Evolutionary conservation across 2,113 vertebrate species (phyloP), one percentile per base, ranked within the genome.

Genomic region (Henicopernis longicauda): DNA sequence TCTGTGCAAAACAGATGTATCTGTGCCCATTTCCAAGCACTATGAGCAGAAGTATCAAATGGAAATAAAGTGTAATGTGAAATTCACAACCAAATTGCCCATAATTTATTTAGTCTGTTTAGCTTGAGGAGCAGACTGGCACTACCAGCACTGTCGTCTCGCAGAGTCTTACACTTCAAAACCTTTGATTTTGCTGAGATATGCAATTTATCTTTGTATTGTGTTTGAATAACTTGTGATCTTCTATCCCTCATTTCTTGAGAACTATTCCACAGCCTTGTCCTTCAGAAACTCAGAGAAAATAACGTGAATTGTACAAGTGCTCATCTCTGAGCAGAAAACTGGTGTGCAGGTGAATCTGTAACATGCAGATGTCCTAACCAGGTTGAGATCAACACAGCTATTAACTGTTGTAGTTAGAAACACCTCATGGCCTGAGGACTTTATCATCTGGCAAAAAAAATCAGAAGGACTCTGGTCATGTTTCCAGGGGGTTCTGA

Each of bases 21-120:
- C 82, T 91, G 70, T 94, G 81, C 52, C 72, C 62, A 62, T 78
- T 96, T 97, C 80, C 84, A 81, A 54, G 73, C 40, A 78, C 90
- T 86, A 34, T 25, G 45, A 65, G 40, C 16, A 73, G 42, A 79
- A 65, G 29, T 42, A 78, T 8, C 29, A 58, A 91, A 77, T 22
- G 89, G 94, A 96, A 94, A 94, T 47, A 73, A 86, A 88, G 49
- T 14, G 65, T 67, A 70, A 89, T 2, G 16, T 59, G 79, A 88
- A 95, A 97, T 58, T 73, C 85, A 67, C 66, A 70, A 76, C 89
- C 50, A 86, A 91, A 86, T 22, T 58, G 47, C 45, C 58, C 58
- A 81, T 88, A 65, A 97, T 96, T 86, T 80, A 66, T 95, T 96
- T 66, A 78, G 73, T 89, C 84, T 97, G 81, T 90, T 79, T 94